Evolutionary conservation across 2,113 vertebrate species (phyloP).

Genomic region (Callaeas wilsoni): DNA sequence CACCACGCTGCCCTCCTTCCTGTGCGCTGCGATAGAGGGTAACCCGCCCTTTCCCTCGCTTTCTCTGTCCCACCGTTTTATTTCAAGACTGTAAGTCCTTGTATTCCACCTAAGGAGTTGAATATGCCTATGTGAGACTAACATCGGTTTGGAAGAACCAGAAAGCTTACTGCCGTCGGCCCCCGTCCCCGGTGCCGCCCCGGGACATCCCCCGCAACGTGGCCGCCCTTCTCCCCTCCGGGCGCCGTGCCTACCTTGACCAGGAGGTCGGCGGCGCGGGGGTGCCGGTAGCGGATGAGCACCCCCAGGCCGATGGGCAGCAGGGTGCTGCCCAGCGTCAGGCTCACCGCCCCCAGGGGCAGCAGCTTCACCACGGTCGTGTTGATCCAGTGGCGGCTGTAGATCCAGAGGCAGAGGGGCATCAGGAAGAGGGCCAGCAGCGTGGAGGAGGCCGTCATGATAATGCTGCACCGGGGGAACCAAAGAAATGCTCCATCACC

Average conservation of each 20-base stretch:
- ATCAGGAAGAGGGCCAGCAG: slow-evolving; percentile 90
- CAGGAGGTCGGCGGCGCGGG: slow-evolving; percentile 83
- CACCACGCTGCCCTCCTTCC: rapidly evolving
- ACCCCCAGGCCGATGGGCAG: slow-evolving; percentile 91
- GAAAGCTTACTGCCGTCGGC: not conserved
- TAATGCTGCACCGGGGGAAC: slow-evolving; percentile 75
- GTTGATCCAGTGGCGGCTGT: slow-evolving; percentile 94
- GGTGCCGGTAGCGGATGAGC: slow-evolving; percentile 82
- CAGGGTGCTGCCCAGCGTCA: slow-evolving; percentile 93
- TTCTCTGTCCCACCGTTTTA: not conserved
- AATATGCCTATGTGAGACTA: not conserved
- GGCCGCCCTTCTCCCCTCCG: not conserved
- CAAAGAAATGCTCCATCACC: not conserved
- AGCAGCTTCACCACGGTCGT: slow-evolving; percentile 88
- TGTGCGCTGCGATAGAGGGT: rapidly evolving
- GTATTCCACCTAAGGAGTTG: not conserved
- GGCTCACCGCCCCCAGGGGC: slow-evolving; percentile 89
- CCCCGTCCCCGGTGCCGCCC: not conserved
- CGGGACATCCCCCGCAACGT: not conserved
- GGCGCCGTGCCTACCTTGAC: slow-evolving; percentile 81
- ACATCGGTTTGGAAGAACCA: not conserved
- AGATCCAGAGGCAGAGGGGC: slow-evolving; percentile 96
- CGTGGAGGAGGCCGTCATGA: slow-evolving; percentile 97
- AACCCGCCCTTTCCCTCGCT: not conserved
- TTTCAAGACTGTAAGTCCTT: not conserved